A percentile compares a stretch with the other conserved stretches of the same genome.
Conservation (phyloP, 2,113 vertebrate species). For the Nerophis ophidion region DNA sequence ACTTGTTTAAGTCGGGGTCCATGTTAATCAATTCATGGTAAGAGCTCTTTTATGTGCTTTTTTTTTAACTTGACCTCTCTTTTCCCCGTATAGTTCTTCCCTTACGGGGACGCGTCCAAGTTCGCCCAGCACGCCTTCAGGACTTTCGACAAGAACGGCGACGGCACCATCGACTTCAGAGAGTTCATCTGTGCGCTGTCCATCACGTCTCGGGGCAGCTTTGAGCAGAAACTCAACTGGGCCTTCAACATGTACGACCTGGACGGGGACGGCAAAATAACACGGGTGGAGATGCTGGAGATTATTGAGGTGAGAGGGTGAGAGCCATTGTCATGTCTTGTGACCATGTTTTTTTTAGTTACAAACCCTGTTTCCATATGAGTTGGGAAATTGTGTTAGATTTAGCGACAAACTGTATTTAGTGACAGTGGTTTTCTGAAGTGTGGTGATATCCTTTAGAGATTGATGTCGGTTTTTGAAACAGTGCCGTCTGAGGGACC, state of each 20-base stretch:
- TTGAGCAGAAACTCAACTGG: conserved; percentile 99
- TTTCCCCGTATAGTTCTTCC: conserved; percentile 83
- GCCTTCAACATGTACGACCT: conserved; percentile 99
- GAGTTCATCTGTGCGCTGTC: conserved; percentile 98
- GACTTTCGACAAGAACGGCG: conserved; percentile 96
- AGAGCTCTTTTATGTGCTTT: too few species aligned
- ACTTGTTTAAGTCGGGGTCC: too few species aligned
- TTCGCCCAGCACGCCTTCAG: conserved; percentile 97
- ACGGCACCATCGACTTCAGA: conserved; percentile 98
- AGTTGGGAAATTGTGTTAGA: too few species aligned
- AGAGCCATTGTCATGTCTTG: too few species aligned
- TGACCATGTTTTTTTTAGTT: too few species aligned
- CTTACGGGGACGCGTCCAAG: conserved; percentile 95
- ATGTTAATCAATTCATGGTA: too few species aligned
- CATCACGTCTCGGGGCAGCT: conserved; percentile 96
- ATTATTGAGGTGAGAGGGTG: conserved; percentile 86
- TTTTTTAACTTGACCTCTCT: conserved; percentile 9
- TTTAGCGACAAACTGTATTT: too few species aligned
- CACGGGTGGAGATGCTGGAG: conserved; percentile 97
- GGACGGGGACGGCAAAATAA: conserved; percentile 98
- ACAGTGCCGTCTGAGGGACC: too few species aligned
- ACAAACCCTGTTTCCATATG: too few species aligned
- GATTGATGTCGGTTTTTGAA: too few species aligned
- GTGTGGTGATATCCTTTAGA: too few species aligned
- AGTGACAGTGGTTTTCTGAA: too few species aligned